Evolutionary conservation across 2,113 vertebrate genomes (phyloP).

Genomic region (Syrmaticus mikado): DNA sequence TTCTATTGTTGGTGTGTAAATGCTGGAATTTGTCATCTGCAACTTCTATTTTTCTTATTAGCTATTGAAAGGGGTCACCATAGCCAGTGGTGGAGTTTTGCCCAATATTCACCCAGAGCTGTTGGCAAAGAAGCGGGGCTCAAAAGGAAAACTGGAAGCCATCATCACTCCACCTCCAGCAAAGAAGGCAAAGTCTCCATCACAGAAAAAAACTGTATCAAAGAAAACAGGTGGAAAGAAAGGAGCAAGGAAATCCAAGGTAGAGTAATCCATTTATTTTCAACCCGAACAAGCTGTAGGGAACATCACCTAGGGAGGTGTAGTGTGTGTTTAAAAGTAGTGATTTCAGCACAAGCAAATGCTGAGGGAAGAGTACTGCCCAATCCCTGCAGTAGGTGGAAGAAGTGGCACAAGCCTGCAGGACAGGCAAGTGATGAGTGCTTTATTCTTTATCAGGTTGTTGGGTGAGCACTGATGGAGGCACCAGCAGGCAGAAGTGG

Average conservation of each 20-base stretch:
- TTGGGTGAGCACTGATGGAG: neutral
- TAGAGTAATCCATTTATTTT: conserved; percentile 46
- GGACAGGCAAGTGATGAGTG: neutral
- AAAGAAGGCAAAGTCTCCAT: conserved; percentile 90
- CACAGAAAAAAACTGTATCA: conserved; percentile 87
- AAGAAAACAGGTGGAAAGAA: conserved; percentile 88
- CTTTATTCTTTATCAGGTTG: neutral
- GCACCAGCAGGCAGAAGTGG: neutral
- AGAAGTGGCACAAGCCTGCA: neutral
- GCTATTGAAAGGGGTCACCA: conserved; percentile 97
- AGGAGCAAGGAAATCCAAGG: conserved; percentile 88
- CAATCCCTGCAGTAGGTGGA: neutral
- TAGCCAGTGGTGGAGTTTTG: conserved; percentile 95
- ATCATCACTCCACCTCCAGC: conserved; percentile 90
- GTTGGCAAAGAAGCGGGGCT: conserved; percentile 94
- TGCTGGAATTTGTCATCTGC: neutral
- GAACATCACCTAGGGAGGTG: neutral
- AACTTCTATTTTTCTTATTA: conserved; percentile 35
- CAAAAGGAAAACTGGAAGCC: conserved; percentile 95
- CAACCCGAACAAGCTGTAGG: neutral
- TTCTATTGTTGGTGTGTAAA: neutral
- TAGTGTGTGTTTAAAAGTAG: accelerated
- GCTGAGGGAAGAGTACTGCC: neutral
- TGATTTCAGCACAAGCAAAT: neutral
- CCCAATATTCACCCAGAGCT: conserved; percentile 98